Percentiles rank a stretch among this genome's conserved stretches.
Evolutionary conservation across 92 coral and sea anemone species (phyloP).

Genomic region (Ricordea florida): DNA sequence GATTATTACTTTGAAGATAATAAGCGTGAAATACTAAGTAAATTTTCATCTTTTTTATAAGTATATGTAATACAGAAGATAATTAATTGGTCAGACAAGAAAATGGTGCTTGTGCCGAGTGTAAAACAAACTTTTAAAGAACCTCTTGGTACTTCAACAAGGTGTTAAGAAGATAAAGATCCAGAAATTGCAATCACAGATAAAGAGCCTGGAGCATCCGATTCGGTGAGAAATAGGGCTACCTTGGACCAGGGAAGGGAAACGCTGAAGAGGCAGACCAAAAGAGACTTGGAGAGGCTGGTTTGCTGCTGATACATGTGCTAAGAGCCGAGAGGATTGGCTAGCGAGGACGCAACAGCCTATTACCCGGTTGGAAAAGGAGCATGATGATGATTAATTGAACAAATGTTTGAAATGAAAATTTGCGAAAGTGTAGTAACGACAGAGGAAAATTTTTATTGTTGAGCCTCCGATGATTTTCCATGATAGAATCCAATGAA

Average conservation of each 20-base stretch:
- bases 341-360: no score
- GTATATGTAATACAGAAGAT: not conserved
- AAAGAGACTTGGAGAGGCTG: no score
- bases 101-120: no score
- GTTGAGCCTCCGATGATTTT: constrained; percentile 16
- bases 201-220: no score
- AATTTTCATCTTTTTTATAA: constrained; percentile 4
- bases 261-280: constrained; percentile 11
- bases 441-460: constrained; percentile 24
- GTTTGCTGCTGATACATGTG: constrained; percentile 17
- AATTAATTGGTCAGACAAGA: constrained; percentile 4
- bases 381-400: constrained; percentile 39
- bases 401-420: constrained; percentile 32
- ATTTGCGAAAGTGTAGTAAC: constrained; percentile 22
- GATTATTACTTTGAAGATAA: not conserved
- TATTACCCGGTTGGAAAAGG: constrained; percentile 34
- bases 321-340: constrained; percentile 12
- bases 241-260: constrained; percentile 7
- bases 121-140: no score
- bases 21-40: not conserved
- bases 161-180: no score
- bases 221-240: constrained; percentile 27
- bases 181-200: no score
- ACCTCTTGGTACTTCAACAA: no score
- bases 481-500: not conserved